These are phyloP conservation scores for Ardeotis arabs DNA, from an alignment of 2,113 vertebrate genomes.

Conservation along the genomic window DNA sequence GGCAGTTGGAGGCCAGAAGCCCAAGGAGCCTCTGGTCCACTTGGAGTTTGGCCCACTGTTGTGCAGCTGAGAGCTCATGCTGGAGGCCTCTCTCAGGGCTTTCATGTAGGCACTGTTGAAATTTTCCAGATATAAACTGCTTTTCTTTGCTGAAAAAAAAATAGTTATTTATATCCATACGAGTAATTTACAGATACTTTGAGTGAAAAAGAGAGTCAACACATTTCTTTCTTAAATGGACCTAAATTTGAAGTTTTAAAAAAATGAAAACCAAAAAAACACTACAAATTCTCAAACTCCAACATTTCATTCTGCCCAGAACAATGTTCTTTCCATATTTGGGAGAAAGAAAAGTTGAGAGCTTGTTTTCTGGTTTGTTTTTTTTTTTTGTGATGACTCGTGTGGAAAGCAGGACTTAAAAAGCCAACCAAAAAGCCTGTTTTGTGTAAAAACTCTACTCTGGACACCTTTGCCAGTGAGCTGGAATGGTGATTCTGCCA, in stretches of 20 bases:
- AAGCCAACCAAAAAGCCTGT: neutral
- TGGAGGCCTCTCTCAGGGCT: neutral
- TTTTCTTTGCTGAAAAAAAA: neutral
- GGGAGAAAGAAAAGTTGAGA: neutral
- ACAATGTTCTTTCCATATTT: neutral
- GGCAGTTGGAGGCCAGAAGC: neutral
- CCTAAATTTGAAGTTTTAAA: neutral
- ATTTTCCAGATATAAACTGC: neutral
- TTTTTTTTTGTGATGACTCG: neutral
- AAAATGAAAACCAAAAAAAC: neutral
- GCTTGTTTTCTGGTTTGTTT: accelerated
- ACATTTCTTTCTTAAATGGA: neutral
- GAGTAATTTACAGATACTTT: neutral
- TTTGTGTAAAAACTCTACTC: neutral
- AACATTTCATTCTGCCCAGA: neutral
- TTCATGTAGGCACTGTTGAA: neutral
- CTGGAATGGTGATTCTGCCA: accelerated
- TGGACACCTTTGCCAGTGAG: neutral
- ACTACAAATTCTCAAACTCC: neutral
- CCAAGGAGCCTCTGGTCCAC: neutral
- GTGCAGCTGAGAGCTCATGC: neutral
- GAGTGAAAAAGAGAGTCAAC: neutral
- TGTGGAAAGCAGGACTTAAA: neutral
- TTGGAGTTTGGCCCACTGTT: neutral
- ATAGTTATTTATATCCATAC: neutral